Evolutionary conservation across 2,113 vertebrate species (phyloP), one percentile per base, ranked within the genome.

Genomic region (Nesospiza acunhae): DNA sequence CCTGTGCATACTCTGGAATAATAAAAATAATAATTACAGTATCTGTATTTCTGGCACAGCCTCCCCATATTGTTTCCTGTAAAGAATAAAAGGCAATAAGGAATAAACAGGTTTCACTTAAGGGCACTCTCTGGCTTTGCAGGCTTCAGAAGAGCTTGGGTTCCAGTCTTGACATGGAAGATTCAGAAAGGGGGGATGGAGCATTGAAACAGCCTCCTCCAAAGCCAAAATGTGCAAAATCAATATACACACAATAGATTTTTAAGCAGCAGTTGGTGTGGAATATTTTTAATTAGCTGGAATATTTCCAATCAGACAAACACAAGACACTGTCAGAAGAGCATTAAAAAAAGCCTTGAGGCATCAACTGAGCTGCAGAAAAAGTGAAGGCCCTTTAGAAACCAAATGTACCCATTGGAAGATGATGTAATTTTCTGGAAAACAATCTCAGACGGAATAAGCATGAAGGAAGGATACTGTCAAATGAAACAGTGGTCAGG

Each of bases 11-110:
- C 22, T 44, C 79, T 0, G 1, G 55, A 91, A 73, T 86, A 93
- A 87, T 35, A 81, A 89, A 84, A 87, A 58, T 59, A 89, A 39
- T 83, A 87, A 93, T 95, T 63, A 64, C 39, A 53, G 9, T 70
- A 49, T 74, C 55, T 47, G 4, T 82, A 50, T 9, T 63, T 58
- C 76, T 93, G 76, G 76, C 52, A 86, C 82, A 84, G 85, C 85
- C 73, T 93, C 56, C 47, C 30, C 73, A 33, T 91, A 75, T 84
- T 81, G 79, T 77, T 90, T 95, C 44, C 80, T 90, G 86, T 67
- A 55, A 91, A 84, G 73, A 89, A 84, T 23, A 81, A 87, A 76
- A 63, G 46, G 35, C 26, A 80, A 6, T 42, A 44, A 84, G 26
- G 72, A 86, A 92, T 44, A 78, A 95, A 30, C 16, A 86, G 20